Evolutionary conservation across 2,888 invertebrate genomes (phyloP).

Genomic region (Nomada hirtipes): DNA sequence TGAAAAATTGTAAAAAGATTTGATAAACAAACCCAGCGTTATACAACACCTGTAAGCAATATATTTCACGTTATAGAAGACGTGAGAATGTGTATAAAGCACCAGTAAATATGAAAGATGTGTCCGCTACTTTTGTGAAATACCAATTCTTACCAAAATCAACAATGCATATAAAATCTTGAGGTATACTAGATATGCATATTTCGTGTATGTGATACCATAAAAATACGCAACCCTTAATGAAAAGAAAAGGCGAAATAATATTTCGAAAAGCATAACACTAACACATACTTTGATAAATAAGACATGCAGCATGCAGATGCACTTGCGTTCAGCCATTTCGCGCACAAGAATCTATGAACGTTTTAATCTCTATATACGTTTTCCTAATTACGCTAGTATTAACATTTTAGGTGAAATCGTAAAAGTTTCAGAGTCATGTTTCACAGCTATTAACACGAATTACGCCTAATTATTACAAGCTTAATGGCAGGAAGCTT

Average conservation of each 20-base stretch:
- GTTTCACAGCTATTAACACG: background rate
- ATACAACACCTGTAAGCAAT: no score
- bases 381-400: background rate
- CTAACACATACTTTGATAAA: background rate
- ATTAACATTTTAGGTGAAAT: background rate
- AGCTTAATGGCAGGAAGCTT: background rate
- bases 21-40: background rate
- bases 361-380: background rate
- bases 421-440: background rate
- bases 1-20: background rate
- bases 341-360: background rate
- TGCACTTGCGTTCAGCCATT: slow-evolving; percentile 1
- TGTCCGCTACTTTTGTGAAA: no score
- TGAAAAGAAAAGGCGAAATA: background rate
- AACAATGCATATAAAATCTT: no score
- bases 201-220: no score
- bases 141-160: no score
- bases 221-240: no score
- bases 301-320: slow-evolving; percentile 15
- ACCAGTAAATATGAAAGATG: no score
- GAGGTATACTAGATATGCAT: no score
- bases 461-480: background rate
- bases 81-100: no score
- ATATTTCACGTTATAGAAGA: no score
- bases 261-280: background rate